A percentile compares a stretch with the other conserved stretches of the same genome.
Conservation (phyloP, 2,113 vertebrate species). For the Romanogobio albipinnatus region DNA sequence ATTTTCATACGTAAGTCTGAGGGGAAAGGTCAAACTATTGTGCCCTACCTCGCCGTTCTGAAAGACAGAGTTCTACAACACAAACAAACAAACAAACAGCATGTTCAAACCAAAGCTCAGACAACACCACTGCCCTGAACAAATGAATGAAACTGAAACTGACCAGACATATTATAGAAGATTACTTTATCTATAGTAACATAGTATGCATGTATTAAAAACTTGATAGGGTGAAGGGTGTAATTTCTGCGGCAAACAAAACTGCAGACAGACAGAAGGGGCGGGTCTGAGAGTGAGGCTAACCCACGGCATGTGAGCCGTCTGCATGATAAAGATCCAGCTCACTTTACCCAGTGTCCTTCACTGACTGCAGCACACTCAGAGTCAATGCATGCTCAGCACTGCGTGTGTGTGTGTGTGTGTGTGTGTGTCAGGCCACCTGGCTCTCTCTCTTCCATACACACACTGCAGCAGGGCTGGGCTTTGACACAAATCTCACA, state of each 20-base stretch:
- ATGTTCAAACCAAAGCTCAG: neutral
- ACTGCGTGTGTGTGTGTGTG: neutral
- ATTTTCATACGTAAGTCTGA: neutral
- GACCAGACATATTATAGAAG: neutral
- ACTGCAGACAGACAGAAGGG: neutral
- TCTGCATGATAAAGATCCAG: neutral
- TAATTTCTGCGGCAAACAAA: neutral
- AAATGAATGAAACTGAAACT: neutral
- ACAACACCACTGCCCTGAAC: neutral
- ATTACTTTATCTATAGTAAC: neutral
- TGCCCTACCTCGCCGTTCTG: slow-evolving; percentile 48
- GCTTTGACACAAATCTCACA: no score
- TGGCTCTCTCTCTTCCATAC: neutral
- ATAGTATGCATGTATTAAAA: neutral
- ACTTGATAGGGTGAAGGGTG: neutral
- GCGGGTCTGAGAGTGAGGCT: neutral
- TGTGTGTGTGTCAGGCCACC: neutral
- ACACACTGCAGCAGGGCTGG: neutral
- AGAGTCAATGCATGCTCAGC: slow-evolving; percentile 29
- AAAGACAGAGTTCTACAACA: slow-evolving; percentile 57
- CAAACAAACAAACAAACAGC: slow-evolving; percentile 43
- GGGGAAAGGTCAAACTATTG: neutral
- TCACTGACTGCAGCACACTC: slow-evolving; percentile 19
- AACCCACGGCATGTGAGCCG: neutral
- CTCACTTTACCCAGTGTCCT: slow-evolving; percentile 19